Conservation (phyloP, 2,113 vertebrate genomes). For the Anoplopoma fimbria region DNA sequence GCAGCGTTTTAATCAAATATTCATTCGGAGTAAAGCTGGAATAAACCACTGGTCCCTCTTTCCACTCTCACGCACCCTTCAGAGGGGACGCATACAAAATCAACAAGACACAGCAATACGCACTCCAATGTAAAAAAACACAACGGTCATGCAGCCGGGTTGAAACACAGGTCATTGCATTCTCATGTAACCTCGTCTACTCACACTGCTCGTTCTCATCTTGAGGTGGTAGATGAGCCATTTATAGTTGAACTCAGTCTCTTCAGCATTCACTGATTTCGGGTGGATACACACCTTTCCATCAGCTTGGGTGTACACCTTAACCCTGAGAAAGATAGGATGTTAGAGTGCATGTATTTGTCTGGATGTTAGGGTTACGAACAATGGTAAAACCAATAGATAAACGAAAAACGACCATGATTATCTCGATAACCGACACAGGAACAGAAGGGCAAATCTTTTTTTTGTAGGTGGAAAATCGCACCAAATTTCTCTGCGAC, state of each 20-base stretch:
- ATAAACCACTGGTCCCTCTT: slow-evolving; percentile 25
- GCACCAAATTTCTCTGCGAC: no score
- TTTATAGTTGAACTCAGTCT: slow-evolving; percentile 91
- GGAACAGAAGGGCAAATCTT: background rate
- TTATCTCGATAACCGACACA: background rate
- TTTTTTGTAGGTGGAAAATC: background rate
- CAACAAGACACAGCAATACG: background rate
- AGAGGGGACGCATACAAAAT: background rate
- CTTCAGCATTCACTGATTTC: slow-evolving; percentile 96
- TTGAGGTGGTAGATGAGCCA: slow-evolving; percentile 99
- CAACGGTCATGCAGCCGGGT: background rate
- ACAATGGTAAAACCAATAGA: background rate
- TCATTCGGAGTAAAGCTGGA: slow-evolving; percentile 66
- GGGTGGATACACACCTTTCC: slow-evolving; percentile 95
- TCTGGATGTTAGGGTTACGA: no score
- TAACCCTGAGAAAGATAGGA: slow-evolving; percentile 83
- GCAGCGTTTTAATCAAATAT: slow-evolving; percentile 80
- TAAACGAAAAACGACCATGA: background rate
- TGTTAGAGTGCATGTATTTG: background rate
- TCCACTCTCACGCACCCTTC: slow-evolving; percentile 21
- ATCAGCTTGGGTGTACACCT: slow-evolving; percentile 94
- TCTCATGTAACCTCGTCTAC: slow-evolving; percentile 62
- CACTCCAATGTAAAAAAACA: background rate
- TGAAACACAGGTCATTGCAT: background rate
- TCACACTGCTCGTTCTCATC: slow-evolving; percentile 97